phyloP scores from a whole-genome alignment of 2,797 vertebrate genomes.

The Bufotes viridis region DNA sequence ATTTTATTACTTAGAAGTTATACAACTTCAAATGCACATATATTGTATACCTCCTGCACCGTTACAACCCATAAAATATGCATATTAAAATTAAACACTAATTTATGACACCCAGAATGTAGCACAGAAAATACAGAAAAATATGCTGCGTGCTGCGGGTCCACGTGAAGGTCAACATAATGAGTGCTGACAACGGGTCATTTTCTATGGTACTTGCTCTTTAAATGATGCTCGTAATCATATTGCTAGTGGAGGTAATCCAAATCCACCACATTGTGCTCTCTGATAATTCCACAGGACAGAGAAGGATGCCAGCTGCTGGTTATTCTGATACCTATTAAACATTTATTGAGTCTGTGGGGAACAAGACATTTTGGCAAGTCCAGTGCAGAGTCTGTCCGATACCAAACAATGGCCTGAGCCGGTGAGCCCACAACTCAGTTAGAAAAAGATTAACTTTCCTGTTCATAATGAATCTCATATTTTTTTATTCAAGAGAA shows the following conservation, averaged over 20 bases:
- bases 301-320: constrained; percentile 29
- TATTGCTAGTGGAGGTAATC: constrained; percentile 14
- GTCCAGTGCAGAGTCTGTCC: constrained; percentile 5
- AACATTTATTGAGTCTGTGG: constrained; percentile 34
- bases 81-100: too few relatives aligned
- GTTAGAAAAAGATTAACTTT: background rate
- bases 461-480: too few relatives aligned
- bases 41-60: too few relatives aligned
- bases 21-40: too few relatives aligned
- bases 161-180: background rate
- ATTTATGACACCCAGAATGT: too few relatives aligned
- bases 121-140: too few relatives aligned
- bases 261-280: constrained; percentile 21
- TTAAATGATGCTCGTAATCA: background rate
- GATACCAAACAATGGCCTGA: constrained; percentile 31
- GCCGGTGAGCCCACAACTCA: constrained; percentile 5
- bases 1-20: too few relatives aligned
- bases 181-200: background rate
- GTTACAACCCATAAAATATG: too few relatives aligned
- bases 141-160: too few relatives aligned
- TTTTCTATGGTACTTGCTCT: background rate
- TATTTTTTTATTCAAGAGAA: background rate
- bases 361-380: constrained; percentile 43
- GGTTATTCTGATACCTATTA: constrained; percentile 56
- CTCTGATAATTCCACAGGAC: constrained; percentile 13